Evolutionary conservation across 1,140 invertebrate species (phyloP).

Genomic region (Zaprionus vittiger): DNA sequence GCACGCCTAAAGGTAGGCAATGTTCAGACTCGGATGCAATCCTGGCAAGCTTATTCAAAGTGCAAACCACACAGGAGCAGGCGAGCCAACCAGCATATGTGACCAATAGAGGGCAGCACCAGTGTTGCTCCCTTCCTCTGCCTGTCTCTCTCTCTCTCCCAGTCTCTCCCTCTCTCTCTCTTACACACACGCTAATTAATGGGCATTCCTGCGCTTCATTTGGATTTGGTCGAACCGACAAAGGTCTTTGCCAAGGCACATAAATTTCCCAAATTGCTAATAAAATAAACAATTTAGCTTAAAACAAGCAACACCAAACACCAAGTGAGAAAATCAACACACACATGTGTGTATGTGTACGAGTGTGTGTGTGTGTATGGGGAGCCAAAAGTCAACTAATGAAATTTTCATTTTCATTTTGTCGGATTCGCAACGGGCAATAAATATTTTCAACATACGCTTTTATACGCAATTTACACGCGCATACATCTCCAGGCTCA

Average conservation of each 20-base stretch:
- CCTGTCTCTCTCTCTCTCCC: background rate
- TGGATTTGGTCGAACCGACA: constrained; percentile 29
- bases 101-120: constrained; percentile 61
- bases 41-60: constrained; percentile 18
- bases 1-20: constrained; percentile 71
- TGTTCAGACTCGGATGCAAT: constrained; percentile 11
- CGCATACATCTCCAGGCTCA: constrained; percentile 69
- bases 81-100: background rate
- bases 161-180: background rate
- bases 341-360: constrained; percentile 15
- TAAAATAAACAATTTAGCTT: constrained; percentile 83
- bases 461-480: constrained; percentile 82
- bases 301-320: constrained; percentile 39
- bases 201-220: constrained; percentile 76
- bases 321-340: constrained; percentile 23
- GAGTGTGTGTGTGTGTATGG: background rate
- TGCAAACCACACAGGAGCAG: constrained; percentile 1
- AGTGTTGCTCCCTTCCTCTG: background rate
- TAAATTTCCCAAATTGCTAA: constrained; percentile 83
- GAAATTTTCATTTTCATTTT: constrained; percentile 83
- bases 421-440: constrained; percentile 83
- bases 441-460: constrained; percentile 84
- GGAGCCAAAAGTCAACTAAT: constrained; percentile 66
- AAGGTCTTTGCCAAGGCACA: constrained; percentile 38
- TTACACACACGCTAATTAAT: constrained; percentile 65